Evolutionary conservation across 2,113 vertebrate species (phyloP).

Genomic region (Argyrosomus japonicus): DNA sequence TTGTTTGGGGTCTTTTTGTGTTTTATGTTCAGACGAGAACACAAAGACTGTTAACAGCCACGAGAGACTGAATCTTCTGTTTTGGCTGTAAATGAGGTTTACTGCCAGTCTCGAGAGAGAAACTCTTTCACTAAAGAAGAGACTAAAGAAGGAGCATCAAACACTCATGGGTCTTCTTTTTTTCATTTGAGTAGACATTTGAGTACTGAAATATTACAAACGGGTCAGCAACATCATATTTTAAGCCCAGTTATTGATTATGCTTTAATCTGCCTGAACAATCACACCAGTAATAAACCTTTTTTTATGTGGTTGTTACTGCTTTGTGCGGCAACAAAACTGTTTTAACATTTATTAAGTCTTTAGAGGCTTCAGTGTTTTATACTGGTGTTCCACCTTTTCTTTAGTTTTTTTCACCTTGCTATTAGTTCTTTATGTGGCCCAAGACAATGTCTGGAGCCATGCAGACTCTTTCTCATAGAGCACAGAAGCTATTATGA

Average conservation of each 20-base stretch:
- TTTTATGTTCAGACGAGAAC: conserved; percentile 9
- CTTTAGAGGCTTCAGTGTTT: background rate
- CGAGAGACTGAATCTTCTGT: background rate
- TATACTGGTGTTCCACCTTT: background rate
- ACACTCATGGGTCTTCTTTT: background rate
- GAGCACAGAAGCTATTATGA: background rate
- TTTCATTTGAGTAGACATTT: conserved; percentile 3
- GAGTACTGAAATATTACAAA: background rate
- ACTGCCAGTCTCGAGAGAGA: conserved; percentile 11
- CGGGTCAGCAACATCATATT: background rate
- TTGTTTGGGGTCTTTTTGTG: background rate
- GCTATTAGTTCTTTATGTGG: conserved; percentile 16
- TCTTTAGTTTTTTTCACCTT: background rate
- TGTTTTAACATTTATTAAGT: conserved; percentile 4
- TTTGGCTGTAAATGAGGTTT: conserved; percentile 33
- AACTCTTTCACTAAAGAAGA: background rate
- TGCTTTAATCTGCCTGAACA: conserved; percentile 3
- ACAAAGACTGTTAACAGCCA: background rate
- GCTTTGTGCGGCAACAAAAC: background rate
- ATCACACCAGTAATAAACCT: conserved; percentile 7
- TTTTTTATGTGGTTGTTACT: background rate
- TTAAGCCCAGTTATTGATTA: conserved; percentile 27
- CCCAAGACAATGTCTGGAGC: conserved; percentile 31
- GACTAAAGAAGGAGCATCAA: background rate
- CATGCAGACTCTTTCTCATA: conserved; percentile 7